Base-by-base conservation (phyloP, 2,888 invertebrate species). In the Eustalomyia histrio region DNA sequence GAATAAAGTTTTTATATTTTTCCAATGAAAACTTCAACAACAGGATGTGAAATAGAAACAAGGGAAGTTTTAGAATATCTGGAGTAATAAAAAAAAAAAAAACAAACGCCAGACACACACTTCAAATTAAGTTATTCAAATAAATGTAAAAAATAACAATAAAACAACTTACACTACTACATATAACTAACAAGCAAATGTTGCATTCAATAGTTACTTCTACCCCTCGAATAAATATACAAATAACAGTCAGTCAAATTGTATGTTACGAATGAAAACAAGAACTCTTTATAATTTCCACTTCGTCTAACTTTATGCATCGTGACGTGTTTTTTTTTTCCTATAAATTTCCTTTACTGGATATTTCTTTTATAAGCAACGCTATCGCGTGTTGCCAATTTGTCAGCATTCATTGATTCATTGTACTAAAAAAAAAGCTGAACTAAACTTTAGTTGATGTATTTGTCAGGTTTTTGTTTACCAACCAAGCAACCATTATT, bases 381-480 rank as follows among this genome's bases (percentile, higher is more conserved):
- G 84, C 84, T 84, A 87, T 87, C 88, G 88, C 88, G 88, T 87
- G 88, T 85, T 88, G 87, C 87, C 88, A 88, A 88, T 88, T 88
- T 88, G 88, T 87, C 87, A 87, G 87, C 86, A 86, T 87, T 87
- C 88, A 88, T 85, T 87, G 86, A 85, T 81, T 81, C 81, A 67
- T 69, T 76, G 75, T 71, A 35, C 43, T 6, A 29, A 29, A 29
- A 29, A 29, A 29, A 29, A 29, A 29, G 5, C 24, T 29, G 29
- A 29, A 29, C 29, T 29, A 29, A 6, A 24, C 7, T 12, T 2
- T 39, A n/a, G 43, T 47, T 81, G 78, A 81, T 78, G 81, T 81
- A 81, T 81, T 78, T 81, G 81, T 78, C 74, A 75, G 81, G 81
- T 74, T 71, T 78, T 73, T 33, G 60, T 76, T 65, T 67, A 55